Conservation (phyloP, 2,113 vertebrate genomes). For the Nannobrachium achirus region DNA sequence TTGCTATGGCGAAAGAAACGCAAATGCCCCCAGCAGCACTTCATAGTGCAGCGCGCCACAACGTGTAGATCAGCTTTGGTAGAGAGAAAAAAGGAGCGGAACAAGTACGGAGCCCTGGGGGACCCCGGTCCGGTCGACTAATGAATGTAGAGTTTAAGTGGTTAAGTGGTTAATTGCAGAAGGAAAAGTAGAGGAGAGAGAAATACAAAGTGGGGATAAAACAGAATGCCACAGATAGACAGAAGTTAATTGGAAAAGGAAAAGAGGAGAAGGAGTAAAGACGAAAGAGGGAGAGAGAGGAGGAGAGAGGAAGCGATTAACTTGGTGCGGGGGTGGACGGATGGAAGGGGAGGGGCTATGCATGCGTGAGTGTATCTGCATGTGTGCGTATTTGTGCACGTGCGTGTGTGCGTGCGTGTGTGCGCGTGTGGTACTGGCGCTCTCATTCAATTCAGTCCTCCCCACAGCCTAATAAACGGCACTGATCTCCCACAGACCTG, state of each 20-base stretch:
- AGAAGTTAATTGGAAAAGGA: not conserved
- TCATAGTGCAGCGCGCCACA: too few relatives aligned
- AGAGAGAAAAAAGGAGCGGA: slow-evolving; percentile 11
- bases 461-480: slow-evolving; percentile 61
- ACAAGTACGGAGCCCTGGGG: not conserved
- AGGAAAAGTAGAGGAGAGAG: slow-evolving; percentile 10
- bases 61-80: too few relatives aligned
- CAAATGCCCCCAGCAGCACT: too few relatives aligned
- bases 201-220: slow-evolving; percentile 6
- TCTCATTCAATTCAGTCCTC: slow-evolving; percentile 53
- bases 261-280: slow-evolving; percentile 12
- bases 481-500: slow-evolving; percentile 64
- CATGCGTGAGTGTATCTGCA: slow-evolving; percentile 19
- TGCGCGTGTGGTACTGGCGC: slow-evolving; percentile 8
- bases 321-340: slow-evolving; percentile 33
- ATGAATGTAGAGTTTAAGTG: too few relatives aligned
- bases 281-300: not conserved
- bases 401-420: slow-evolving; percentile 5
- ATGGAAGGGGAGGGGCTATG: slow-evolving; percentile 18
- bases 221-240: slow-evolving; percentile 21
- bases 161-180: not conserved
- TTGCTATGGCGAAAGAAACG: too few relatives aligned
- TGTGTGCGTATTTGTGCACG: not conserved
- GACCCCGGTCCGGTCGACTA: too few relatives aligned
- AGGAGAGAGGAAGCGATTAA: slow-evolving; percentile 59